These are phyloP conservation scores for Neogobius melanostomus DNA, from an alignment of 2,113 vertebrate species.

Conservation along the genomic window DNA sequence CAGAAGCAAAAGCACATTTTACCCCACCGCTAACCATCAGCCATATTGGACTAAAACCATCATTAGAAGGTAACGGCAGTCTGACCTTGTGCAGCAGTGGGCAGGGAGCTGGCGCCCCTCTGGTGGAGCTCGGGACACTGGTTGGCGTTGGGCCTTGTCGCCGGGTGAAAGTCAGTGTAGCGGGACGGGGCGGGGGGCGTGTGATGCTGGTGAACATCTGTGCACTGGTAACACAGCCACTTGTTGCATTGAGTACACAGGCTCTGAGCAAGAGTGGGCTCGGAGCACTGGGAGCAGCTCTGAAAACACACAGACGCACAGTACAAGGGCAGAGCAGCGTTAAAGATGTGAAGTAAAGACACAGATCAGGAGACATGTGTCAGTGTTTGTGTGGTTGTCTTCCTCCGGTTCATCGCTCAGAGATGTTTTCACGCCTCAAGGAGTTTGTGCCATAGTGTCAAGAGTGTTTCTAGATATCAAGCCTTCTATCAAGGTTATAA, in stretches of 20 bases:
- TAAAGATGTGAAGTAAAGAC: constrained; percentile 14
- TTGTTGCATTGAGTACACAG: constrained; percentile 82
- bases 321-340: background rate
- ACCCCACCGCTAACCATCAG: background rate
- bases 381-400: constrained; percentile 17
- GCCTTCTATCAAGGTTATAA: background rate
- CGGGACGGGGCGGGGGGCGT: constrained; percentile 39
- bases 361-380: constrained; percentile 30
- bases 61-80: background rate
- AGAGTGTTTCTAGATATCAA: constrained; percentile 10
- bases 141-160: constrained; percentile 48
- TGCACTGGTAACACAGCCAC: constrained; percentile 81
- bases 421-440: constrained; percentile 12
- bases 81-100: constrained; percentile 62
- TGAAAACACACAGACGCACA: constrained; percentile 29
- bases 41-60: background rate
- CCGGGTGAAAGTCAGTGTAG: constrained; percentile 61
- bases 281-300: constrained; percentile 78
- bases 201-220: constrained; percentile 79
- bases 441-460: background rate
- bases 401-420: constrained; percentile 16
- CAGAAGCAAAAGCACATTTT: too few relatives aligned
- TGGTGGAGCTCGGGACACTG: constrained; percentile 63
- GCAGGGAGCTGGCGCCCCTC: constrained; percentile 55
- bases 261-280: constrained; percentile 74